phyloP scores from a whole-genome alignment of 1,140 invertebrate species.

The Drosophila kohkoa region DNA sequence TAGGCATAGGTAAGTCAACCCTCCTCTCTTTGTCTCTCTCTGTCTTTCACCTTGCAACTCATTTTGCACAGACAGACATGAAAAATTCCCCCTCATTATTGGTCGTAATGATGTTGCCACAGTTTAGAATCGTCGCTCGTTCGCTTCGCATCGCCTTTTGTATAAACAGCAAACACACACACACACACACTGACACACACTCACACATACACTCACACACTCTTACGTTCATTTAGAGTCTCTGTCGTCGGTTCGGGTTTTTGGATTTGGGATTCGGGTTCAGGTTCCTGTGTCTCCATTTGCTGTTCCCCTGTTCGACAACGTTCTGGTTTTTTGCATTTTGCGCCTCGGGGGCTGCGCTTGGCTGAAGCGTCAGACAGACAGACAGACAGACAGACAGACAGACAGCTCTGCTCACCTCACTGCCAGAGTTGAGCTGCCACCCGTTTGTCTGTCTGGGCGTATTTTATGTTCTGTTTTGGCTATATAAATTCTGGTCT shows the following conservation, averaged over 20 bases:
- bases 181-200: too few species aligned
- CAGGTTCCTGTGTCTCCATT: slow-evolving; percentile 53
- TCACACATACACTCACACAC: background rate
- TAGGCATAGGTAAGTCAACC: slow-evolving; percentile 42
- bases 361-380: slow-evolving; percentile 38
- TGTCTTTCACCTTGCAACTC: slow-evolving; percentile 39
- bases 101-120: slow-evolving; percentile 75
- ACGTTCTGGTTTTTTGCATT: slow-evolving; percentile 68
- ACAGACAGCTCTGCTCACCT: background rate
- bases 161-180: slow-evolving; percentile 18
- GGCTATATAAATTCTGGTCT: slow-evolving; percentile 62
- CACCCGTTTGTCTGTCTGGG: slow-evolving; percentile 37
- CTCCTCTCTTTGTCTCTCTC: background rate
- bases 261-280: slow-evolving; percentile 46
- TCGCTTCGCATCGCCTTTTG: slow-evolving; percentile 35
- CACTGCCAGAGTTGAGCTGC: background rate
- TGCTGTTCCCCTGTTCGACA: slow-evolving; percentile 74
- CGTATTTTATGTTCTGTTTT: slow-evolving; percentile 71
- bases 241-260: slow-evolving; percentile 39
- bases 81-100: slow-evolving; percentile 61
- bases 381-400: background rate
- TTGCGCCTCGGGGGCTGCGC: slow-evolving; percentile 60
- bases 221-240: background rate
- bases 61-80: slow-evolving; percentile 51
- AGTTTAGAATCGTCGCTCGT: slow-evolving; percentile 69